Percentiles rank a stretch among this genome's conserved stretches.
Conservation (phyloP, 2,113 vertebrate genomes). For the Pangasianodon hypophthalmus region DNA sequence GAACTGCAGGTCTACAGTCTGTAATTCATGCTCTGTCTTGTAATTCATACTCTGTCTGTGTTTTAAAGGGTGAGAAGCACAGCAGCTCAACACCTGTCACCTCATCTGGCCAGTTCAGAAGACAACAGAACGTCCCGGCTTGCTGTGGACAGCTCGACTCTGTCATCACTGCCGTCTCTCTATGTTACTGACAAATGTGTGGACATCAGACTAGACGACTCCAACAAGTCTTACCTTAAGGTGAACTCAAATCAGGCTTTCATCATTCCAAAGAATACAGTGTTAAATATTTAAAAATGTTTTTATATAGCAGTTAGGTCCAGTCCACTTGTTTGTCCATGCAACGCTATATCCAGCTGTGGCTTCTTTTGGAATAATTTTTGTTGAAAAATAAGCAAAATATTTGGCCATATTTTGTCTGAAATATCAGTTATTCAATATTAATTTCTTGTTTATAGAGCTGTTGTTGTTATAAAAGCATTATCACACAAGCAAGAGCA, state of each 20-base stretch:
- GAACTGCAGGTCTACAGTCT: not conserved
- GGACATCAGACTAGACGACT: constrained; percentile 81
- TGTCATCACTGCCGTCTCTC: constrained; percentile 77
- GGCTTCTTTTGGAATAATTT: not conserved
- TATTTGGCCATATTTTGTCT: not conserved
- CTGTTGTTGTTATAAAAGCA: too few species aligned
- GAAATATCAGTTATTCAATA: not conserved
- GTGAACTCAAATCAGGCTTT: constrained; percentile 63
- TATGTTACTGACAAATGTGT: constrained; percentile 75
- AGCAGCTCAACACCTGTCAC: constrained; percentile 82
- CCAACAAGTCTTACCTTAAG: constrained; percentile 85
- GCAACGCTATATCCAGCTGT: not conserved
- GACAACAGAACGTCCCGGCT: constrained; percentile 73
- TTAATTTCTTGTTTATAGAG: not conserved
- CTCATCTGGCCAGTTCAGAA: constrained; percentile 75
- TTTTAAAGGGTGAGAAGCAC: constrained; percentile 78
- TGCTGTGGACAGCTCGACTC: constrained; percentile 65
- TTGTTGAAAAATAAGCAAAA: not conserved
- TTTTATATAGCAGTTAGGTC: not conserved
- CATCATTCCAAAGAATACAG: not conserved
- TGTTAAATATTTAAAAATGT: not conserved
- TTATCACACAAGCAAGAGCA: not conserved
- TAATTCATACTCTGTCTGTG: not conserved
- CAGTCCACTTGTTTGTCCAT: too few species aligned
- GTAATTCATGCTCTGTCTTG: not conserved